Percentiles rank a stretch among this genome's conserved stretches.
Conservation (phyloP, 1,140 invertebrate genomes). For the Bombus ignitus region DNA sequence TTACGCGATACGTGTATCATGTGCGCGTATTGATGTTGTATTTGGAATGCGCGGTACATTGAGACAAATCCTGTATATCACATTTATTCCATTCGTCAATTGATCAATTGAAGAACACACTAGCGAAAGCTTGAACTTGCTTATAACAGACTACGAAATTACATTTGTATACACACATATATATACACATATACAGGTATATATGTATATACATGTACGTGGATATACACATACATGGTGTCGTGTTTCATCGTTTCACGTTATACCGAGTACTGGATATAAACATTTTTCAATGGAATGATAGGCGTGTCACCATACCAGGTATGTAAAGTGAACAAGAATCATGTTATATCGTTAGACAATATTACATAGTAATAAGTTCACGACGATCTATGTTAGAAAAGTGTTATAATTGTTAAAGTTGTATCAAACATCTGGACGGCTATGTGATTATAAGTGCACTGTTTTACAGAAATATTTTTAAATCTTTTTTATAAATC, state of each 20-base stretch:
- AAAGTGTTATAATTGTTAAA: conserved; percentile 2
- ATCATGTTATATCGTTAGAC: background rate
- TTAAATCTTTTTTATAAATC: background rate
- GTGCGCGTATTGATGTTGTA: conserved; percentile 35
- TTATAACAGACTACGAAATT: conserved; percentile 20
- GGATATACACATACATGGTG: conserved; percentile 20
- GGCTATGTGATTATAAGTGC: background rate
- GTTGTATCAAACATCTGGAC: conserved; percentile 26
- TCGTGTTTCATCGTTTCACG: conserved; percentile 43
- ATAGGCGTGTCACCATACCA: conserved; percentile 41
- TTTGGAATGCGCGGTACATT: conserved; percentile 37
- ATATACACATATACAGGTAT: background rate
- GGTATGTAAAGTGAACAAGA: conserved; percentile 26
- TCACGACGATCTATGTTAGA: background rate
- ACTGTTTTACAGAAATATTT: background rate
- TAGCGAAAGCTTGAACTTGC: conserved; percentile 38
- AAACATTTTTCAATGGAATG: conserved; percentile 48
- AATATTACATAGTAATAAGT: background rate
- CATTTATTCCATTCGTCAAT: conserved; percentile 25
- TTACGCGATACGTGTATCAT: conserved; percentile 19
- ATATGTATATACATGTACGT: background rate
- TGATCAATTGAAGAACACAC: conserved; percentile 52
- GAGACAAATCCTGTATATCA: conserved; percentile 6
- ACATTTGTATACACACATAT: conserved; percentile 14
- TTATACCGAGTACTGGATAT: conserved; percentile 33